These are phyloP conservation scores for Entelurus aequoreus DNA, from an alignment of 2,113 vertebrate species.

Conservation along the genomic window DNA sequence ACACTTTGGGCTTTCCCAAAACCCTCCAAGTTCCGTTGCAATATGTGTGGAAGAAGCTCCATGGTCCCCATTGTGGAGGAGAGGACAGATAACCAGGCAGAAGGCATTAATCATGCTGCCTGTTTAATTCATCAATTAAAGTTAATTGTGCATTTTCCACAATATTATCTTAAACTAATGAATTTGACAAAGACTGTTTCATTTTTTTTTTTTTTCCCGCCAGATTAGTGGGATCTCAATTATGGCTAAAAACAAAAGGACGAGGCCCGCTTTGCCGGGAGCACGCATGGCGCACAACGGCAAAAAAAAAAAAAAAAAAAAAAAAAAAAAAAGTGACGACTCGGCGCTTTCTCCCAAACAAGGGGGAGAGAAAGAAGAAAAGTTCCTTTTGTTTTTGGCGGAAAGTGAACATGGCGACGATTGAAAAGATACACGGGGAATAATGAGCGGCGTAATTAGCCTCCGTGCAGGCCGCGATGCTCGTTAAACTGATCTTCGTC, in stretches of 20 bases:
- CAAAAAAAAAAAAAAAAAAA: not conserved
- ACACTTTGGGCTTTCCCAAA: slow-evolving; percentile 64
- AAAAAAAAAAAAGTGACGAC: slow-evolving; percentile 58
- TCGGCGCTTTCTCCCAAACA: slow-evolving; percentile 73
- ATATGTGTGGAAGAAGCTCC: slow-evolving; percentile 63
- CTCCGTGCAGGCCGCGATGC: slow-evolving; percentile 43
- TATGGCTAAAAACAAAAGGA: slow-evolving; percentile 77
- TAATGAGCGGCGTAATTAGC: slow-evolving; percentile 76
- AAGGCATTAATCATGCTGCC: slow-evolving; percentile 86
- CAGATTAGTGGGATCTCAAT: slow-evolving; percentile 79
- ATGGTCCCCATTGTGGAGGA: slow-evolving; percentile 76
- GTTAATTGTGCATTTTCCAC: slow-evolving; percentile 73
- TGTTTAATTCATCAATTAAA: slow-evolving; percentile 75
- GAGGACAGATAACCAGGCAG: slow-evolving; percentile 81
- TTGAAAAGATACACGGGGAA: slow-evolving; percentile 77
- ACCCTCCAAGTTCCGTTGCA: slow-evolving; percentile 62
- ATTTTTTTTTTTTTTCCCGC: slow-evolving; percentile 41
- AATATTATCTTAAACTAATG: slow-evolving; percentile 81
- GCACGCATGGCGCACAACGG: slow-evolving; percentile 42
- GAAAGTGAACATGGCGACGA: slow-evolving; percentile 76
- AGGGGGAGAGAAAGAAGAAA: slow-evolving; percentile 60
- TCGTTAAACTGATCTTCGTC: slow-evolving; percentile 62
- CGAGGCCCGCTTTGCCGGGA: slow-evolving; percentile 55
- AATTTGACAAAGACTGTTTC: slow-evolving; percentile 68
- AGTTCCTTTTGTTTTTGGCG: slow-evolving; percentile 75